Conservation (phyloP, 2,888 invertebrate genomes). For the Rambutsinella grinnellia region DNA sequence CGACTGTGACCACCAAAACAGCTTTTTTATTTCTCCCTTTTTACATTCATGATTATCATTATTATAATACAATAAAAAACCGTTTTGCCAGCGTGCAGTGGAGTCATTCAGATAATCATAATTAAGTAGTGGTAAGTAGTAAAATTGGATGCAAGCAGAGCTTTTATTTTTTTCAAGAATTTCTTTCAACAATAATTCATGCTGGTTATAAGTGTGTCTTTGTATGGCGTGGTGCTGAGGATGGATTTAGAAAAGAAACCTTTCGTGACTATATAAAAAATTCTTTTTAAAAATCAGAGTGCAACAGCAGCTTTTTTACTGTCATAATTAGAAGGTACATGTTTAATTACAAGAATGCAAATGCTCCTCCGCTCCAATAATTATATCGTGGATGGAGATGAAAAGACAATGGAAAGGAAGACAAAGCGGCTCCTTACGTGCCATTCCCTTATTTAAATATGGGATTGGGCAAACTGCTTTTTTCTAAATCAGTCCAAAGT, state of each 20-base stretch:
- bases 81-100: conserved; percentile 46
- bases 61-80: conserved; percentile 53
- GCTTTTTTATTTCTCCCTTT: conserved; percentile 31
- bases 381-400: conserved; percentile 28
- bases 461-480: too few relatives aligned
- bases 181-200: not conserved
- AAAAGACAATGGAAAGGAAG: too few relatives aligned
- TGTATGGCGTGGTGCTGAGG: not conserved
- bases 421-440: too few relatives aligned
- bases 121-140: conserved; percentile 26
- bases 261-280: not conserved
- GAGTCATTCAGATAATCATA: conserved; percentile 39
- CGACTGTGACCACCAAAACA: conserved; percentile 32
- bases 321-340: conserved; percentile 45
- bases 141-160: conserved; percentile 33
- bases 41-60: conserved; percentile 28
- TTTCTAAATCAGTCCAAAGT: not conserved
- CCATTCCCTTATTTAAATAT: too few relatives aligned
- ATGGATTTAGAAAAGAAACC: not conserved
- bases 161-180: conserved; percentile 36
- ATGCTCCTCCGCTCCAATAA: conserved; percentile 8
- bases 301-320: not conserved
- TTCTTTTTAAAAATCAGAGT: not conserved
- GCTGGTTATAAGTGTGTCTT: conserved; percentile 1
- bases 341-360: conserved; percentile 38